These are phyloP conservation scores for Erpornis zantholeuca DNA, from an alignment of 2,113 vertebrate species.

Conservation along the genomic window DNA sequence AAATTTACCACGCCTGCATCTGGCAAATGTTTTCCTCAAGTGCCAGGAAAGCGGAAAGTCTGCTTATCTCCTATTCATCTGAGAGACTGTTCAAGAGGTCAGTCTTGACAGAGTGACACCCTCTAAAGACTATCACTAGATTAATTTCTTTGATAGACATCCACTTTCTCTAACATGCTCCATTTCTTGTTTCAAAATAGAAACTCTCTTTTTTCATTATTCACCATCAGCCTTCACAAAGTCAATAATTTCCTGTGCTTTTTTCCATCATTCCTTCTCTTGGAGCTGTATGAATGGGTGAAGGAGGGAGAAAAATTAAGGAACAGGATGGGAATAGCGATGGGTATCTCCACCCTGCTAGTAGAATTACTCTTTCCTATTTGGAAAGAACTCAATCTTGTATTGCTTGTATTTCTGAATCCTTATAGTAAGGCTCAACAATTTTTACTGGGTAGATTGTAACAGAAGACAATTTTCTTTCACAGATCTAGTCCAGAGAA, in stretches of 20 bases:
- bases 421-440: not conserved
- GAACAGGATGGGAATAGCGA: not conserved
- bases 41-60: constrained; percentile 16
- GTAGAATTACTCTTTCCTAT: not conserved
- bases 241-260: not conserved
- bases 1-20: constrained; percentile 13
- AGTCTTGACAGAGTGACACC: not conserved
- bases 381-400: not conserved
- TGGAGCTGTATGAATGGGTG: not conserved
- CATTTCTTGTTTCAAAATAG: not conserved
- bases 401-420: not conserved
- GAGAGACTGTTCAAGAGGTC: constrained; percentile 26
- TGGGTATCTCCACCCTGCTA: not conserved
- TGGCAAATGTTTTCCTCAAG: constrained; percentile 38
- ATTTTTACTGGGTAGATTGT: not conserved
- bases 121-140: not conserved
- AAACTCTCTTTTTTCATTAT: not conserved
- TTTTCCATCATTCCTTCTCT: not conserved
- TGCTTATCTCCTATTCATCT: constrained; percentile 10
- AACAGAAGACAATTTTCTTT: not conserved
- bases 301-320: not conserved
- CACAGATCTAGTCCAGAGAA: not conserved
- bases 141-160: not conserved
- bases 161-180: not conserved
- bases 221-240: not conserved